Evolutionary conservation across 2,888 invertebrate genomes (phyloP), one percentile per base, ranked within the genome.

Genomic region (Drosophila cognata): DNA sequence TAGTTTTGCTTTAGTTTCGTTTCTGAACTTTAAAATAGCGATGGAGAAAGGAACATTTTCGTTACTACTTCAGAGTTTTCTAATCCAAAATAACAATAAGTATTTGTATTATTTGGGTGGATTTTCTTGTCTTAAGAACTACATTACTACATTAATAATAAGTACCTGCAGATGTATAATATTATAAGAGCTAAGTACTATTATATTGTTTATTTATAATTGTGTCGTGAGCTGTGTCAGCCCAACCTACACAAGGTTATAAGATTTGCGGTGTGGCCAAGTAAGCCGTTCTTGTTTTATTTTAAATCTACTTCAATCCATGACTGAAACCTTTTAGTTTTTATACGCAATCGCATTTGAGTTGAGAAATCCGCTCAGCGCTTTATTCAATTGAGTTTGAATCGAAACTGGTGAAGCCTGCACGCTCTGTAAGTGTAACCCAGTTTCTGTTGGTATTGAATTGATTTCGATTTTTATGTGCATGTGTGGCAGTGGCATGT

Each of bases 391-490:
- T 46, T 25, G 21, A 21, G 21, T 21, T 57, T 43, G 36, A 70
- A 51, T 13, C 43, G 38, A 55, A 18, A 28, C 3, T 29, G 31
- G 4, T 6, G 31, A 28, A 48, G 41, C 38, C 35, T 55, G 29
- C 10, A 35, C 33, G 18, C 25, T 41, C 21, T 53, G 52, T 28
- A 51, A 59, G 35, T 62, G 50, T 46, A 61, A 28, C 51, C 64
- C 35, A 77, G 38, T 65, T 72, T 74, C 56, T 38, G 67, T 62
- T 69, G 73, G 28, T 43, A 48, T 53, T 56, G 36, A 53, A 71
- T 63, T 46, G 65, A 67, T 79, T 75, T 71, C 71, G 59, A 77
- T 89, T 86, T 88, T 76, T 46, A 16, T 46, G 46, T 25, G 46
- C 46, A 46, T 46, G 8, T 25, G 46, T 8, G 25, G 2, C 16